Evolutionary conservation across 2,888 invertebrate species (phyloP).

Genomic region (Morpho helenor): DNA sequence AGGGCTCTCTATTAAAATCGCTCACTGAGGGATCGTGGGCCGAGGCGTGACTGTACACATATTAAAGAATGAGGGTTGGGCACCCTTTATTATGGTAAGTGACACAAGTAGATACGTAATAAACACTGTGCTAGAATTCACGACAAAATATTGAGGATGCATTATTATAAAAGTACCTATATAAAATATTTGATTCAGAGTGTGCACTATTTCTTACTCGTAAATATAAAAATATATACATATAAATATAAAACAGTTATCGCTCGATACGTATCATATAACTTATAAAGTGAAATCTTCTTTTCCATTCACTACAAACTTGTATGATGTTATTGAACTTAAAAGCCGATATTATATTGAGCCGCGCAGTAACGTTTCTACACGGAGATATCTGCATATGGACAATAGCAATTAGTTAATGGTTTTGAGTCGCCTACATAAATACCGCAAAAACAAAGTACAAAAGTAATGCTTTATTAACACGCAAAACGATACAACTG

Average conservation of each 20-base stretch:
- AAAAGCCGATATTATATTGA: not conserved
- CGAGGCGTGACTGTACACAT: slow-evolving; percentile 58
- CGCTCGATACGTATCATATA: no score
- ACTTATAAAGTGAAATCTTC: not conserved
- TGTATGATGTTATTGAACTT: not conserved
- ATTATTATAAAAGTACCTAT: not conserved
- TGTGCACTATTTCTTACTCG: no score
- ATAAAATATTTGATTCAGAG: no score
- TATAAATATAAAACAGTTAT: no score
- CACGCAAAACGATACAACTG: not conserved
- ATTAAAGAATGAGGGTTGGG: slow-evolving; percentile 51
- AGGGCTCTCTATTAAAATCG: slow-evolving; percentile 62
- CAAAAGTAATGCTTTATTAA: not conserved
- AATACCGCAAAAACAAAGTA: not conserved
- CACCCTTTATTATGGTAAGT: slow-evolving; percentile 41
- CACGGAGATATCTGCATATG: slow-evolving; percentile 12
- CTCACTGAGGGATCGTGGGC: slow-evolving; percentile 49
- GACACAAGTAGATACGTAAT: slow-evolving; percentile 25
- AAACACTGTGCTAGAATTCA: no score
- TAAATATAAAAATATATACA: no score
- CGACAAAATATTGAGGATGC: not conserved
- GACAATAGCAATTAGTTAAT: slow-evolving; percentile 5
- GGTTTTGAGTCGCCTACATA: slow-evolving; percentile 3
- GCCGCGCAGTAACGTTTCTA: slow-evolving; percentile 2
- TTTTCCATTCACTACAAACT: not conserved